A percentile compares a stretch with the other conserved stretches of the same genome.
phyloP scores from a whole-genome alignment of 2,797 vertebrate species.

The Steatocranus sp. region DNA sequence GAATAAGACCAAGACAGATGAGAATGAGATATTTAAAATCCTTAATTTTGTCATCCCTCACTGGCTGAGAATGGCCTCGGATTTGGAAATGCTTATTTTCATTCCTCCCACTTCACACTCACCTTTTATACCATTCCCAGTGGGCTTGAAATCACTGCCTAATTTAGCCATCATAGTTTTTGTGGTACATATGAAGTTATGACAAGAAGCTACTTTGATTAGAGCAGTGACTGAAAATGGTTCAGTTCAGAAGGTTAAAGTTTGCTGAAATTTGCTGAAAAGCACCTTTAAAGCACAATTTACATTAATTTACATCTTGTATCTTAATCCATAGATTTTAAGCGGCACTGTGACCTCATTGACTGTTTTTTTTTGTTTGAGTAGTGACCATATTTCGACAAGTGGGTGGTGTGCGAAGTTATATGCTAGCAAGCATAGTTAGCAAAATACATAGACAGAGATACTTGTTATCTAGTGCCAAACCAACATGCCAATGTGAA shows the following conservation, averaged over 20 bases:
- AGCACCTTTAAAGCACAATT: not conserved
- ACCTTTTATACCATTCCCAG: not conserved
- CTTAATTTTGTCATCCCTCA: not conserved
- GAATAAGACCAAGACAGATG: not conserved
- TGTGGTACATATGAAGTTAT: not conserved
- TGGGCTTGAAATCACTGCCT: not conserved
- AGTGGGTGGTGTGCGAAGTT: rapidly evolving
- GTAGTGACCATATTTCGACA: not conserved
- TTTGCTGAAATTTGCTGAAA: not conserved
- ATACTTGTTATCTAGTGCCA: not conserved
- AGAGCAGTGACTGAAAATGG: not conserved
- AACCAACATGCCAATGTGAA: not conserved
- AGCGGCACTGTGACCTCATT: not conserved
- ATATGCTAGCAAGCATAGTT: not conserved
- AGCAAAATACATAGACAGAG: not conserved
- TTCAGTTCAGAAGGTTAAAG: not conserved
- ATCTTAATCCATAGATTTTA: not conserved
- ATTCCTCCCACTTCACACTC: not conserved
- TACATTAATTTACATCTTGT: not conserved
- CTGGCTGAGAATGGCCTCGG: not conserved
- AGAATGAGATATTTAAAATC: not conserved
- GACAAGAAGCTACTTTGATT: not conserved
- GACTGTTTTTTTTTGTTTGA: not conserved
- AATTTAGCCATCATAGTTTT: not conserved
- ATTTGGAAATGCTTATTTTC: not conserved